phyloP scores from a whole-genome alignment of 1,140 invertebrate genomes.

The Cydia fagiglandana region DNA sequence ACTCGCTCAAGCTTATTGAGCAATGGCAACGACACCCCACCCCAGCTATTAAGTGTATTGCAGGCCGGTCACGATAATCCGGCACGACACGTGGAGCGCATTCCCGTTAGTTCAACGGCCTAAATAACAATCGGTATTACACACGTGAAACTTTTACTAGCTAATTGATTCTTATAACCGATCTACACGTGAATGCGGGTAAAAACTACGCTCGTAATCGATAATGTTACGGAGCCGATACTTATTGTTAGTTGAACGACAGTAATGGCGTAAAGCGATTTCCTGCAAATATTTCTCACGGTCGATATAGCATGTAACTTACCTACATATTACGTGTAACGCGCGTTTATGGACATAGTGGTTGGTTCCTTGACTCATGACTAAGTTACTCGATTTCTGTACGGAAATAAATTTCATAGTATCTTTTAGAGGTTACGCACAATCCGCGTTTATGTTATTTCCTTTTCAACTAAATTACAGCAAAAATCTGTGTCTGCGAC shows the following conservation, averaged over 20 bases:
- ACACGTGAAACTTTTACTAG: conserved; percentile 50
- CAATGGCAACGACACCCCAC: neutral
- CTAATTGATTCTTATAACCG: conserved; percentile 41
- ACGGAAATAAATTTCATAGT: neutral
- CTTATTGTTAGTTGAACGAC: conserved; percentile 56
- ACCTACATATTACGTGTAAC: conserved; percentile 45
- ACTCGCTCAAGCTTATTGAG: neutral
- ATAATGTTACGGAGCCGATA: conserved; percentile 39
- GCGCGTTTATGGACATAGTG: neutral
- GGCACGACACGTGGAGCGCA: conserved; percentile 42
- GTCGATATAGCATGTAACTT: conserved; percentile 43
- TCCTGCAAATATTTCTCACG: conserved; percentile 67
- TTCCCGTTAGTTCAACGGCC: conserved; percentile 69
- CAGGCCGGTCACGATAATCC: conserved; percentile 47
- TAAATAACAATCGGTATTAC: conserved; percentile 53
- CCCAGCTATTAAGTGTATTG: conserved; percentile 31
- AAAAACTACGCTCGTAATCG: conserved; percentile 41
- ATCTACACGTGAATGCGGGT: conserved; percentile 44
- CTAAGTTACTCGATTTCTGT: too few species aligned
- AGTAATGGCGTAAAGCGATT: conserved; percentile 62
- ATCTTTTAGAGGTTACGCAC: too few species aligned
- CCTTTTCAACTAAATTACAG: too few species aligned
- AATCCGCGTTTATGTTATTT: too few species aligned
- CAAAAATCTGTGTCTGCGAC: too few species aligned
- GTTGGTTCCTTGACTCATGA: conserved; percentile 1